Conservation (phyloP, 2,113 vertebrate genomes). For the Laticauda colubrina region DNA sequence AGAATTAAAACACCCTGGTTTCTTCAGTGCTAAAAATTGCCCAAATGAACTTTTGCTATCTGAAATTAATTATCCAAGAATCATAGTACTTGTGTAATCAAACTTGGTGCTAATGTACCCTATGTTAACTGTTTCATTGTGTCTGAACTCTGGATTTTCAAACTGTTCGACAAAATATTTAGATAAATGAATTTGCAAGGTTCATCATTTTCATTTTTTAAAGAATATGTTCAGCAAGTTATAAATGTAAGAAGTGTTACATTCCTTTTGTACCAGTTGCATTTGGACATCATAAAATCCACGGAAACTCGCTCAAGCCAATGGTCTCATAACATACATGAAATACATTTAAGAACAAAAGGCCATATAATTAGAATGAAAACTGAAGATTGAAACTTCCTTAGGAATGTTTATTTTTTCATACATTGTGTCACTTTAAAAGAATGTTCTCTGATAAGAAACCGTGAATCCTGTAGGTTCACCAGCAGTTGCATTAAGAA, state of each 20-base stretch:
- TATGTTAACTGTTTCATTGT: neutral
- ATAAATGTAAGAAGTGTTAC: neutral
- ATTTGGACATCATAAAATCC: neutral
- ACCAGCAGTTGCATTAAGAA: slow-evolving; percentile 45
- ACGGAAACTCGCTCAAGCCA: neutral
- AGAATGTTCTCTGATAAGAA: slow-evolving; percentile 23
- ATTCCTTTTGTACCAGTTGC: neutral
- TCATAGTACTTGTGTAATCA: neutral
- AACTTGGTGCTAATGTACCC: neutral
- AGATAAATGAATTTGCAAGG: neutral
- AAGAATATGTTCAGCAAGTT: neutral
- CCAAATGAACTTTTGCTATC: slow-evolving; percentile 3
- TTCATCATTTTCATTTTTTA: neutral
- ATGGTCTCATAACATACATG: neutral
- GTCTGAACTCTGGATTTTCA: neutral
- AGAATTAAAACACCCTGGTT: neutral
- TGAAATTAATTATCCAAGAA: slow-evolving; percentile 15
- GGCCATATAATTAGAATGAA: neutral
- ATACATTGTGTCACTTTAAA: neutral
- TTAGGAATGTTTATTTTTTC: slow-evolving; percentile 12
- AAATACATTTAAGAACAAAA: neutral
- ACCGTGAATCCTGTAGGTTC: slow-evolving; percentile 40
- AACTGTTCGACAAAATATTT: neutral
- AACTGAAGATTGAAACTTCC: slow-evolving; percentile 3
- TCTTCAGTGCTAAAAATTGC: neutral